phyloP scores from a whole-genome alignment of 2,113 vertebrate species.

The human (Homo sapiens) region GRCh38 chr14:83101001-83101500 shows the following conservation, averaged over 20 bases:
- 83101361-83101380: neutral
- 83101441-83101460: neutral
- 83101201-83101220: neutral
- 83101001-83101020: too few relatives aligned
- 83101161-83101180: too few relatives aligned
- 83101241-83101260: neutral
- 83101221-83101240: neutral
- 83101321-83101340: neutral
- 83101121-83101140: too few relatives aligned
- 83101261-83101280: neutral
- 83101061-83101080: too few relatives aligned
- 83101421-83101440: neutral
- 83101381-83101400: neutral
- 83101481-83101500: neutral
- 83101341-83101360: neutral
- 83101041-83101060: too few relatives aligned
- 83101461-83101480: neutral
- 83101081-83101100: too few relatives aligned
- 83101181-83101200: too few relatives aligned
- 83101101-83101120: too few relatives aligned
- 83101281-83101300: neutral
- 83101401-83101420: neutral
- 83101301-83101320: neutral
- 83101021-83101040: too few relatives aligned
- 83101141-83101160: too few relatives aligned